Percentiles rank a stretch among this genome's conserved stretches.
Evolutionary conservation across 2,888 invertebrate genomes (phyloP).

Genomic region (Alsophila aescularia): DNA sequence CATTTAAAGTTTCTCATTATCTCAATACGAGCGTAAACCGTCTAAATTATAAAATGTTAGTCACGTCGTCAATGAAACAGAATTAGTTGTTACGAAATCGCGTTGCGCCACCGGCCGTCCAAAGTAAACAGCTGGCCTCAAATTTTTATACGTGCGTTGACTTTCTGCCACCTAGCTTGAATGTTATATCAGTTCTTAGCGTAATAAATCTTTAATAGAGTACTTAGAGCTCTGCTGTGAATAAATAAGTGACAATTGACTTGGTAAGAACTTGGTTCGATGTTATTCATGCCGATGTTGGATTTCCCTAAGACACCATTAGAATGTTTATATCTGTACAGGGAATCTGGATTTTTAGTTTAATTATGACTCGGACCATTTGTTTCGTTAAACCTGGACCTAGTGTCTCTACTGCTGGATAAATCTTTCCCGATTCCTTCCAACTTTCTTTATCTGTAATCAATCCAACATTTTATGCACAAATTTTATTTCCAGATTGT

Average conservation of each 20-base stretch:
- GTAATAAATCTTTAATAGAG: slow-evolving; percentile 34
- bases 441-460: no score
- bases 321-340: slow-evolving; percentile 8
- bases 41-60: slow-evolving; percentile 46
- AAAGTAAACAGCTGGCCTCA: slow-evolving; percentile 54
- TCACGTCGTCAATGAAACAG: slow-evolving; percentile 56
- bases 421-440: no score
- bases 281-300: slow-evolving; percentile 18
- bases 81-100: slow-evolving; percentile 58
- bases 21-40: neutral
- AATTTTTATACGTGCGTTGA: slow-evolving; percentile 54
- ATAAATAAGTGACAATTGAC: slow-evolving; percentile 28
- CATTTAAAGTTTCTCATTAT: neutral
- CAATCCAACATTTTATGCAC: no score
- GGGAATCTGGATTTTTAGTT: neutral
- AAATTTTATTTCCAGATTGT: no score
- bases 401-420: no score
- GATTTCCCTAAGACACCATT: slow-evolving; percentile 18
- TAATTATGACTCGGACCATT: neutral
- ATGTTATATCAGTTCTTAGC: slow-evolving; percentile 30
- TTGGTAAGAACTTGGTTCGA: slow-evolving; percentile 16
- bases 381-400: no score
- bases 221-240: slow-evolving; percentile 30
- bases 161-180: slow-evolving; percentile 39
- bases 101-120: slow-evolving; percentile 49